Evolutionary conservation across 92 coral and sea anemone species (phyloP).

Genomic region (Phymanthus crucifer): DNA sequence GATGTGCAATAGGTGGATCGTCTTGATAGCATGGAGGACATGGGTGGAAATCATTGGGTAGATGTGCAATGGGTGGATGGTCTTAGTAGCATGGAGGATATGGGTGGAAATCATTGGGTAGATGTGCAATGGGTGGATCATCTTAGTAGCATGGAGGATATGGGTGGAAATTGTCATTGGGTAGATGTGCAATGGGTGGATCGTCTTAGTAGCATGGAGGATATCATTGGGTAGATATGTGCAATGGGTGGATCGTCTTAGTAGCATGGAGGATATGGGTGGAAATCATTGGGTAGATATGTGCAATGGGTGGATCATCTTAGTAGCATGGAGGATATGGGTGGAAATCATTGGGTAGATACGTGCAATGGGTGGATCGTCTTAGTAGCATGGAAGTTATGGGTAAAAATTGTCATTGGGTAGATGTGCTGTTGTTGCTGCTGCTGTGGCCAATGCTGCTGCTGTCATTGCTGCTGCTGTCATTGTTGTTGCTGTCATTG

Average conservation of each 20-base stretch:
- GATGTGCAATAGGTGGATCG: too few relatives aligned
- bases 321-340: not conserved
- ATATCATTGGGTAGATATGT: not conserved
- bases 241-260: not conserved
- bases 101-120: too few relatives aligned
- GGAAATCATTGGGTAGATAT: not conserved
- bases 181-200: too few relatives aligned
- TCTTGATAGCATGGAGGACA: too few relatives aligned
- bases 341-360: not conserved
- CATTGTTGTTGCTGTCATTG: too few relatives aligned
- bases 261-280: not conserved
- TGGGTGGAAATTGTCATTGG: not conserved
- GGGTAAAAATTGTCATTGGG: not conserved
- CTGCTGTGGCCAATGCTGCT: not conserved
- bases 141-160: too few relatives aligned
- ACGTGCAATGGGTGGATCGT: not conserved
- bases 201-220: not conserved
- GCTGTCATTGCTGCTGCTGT: not conserved
- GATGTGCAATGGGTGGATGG: too few relatives aligned
- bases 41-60: too few relatives aligned
- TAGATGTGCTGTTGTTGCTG: not conserved
- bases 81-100: too few relatives aligned
- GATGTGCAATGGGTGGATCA: too few relatives aligned
- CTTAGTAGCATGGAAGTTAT: not conserved
- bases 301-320: not conserved